These are phyloP conservation scores for Lithophane leautieri DNA, from an alignment of 2,888 invertebrate genomes.

Conservation along the genomic window DNA sequence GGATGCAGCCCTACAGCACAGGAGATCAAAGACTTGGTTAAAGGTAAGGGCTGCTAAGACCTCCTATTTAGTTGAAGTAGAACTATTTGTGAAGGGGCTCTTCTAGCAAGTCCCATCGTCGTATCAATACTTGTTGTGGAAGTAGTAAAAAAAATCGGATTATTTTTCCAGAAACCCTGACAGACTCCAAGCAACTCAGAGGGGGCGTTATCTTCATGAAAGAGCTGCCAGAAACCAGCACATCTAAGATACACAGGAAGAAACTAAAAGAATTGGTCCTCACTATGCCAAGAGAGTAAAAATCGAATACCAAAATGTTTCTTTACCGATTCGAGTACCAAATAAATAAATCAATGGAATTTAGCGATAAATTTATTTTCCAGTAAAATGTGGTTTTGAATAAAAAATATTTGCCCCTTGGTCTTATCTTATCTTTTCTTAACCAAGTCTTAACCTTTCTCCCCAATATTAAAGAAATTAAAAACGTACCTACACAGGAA, in stretches of 20 bases:
- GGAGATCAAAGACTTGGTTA: constrained; percentile 78
- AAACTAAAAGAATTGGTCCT: constrained; percentile 61
- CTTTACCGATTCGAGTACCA: too few species aligned
- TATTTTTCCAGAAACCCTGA: constrained; percentile 57
- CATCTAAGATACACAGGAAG: constrained; percentile 69
- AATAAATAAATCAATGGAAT: too few species aligned
- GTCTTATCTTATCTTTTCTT: too few species aligned
- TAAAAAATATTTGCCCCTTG: too few species aligned
- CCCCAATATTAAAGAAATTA: too few species aligned
- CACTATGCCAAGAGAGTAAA: constrained; percentile 34
- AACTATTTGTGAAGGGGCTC: not conserved
- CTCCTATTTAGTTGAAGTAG: not conserved
- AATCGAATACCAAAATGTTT: not conserved
- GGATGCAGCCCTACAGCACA: constrained; percentile 69
- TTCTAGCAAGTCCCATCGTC: too few species aligned
- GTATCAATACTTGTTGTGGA: too few species aligned
- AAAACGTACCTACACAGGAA: too few species aligned
- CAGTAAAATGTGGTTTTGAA: too few species aligned
- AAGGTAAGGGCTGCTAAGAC: constrained; percentile 64
- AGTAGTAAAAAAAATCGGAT: not conserved
- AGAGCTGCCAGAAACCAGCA: constrained; percentile 68
- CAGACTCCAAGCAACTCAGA: constrained; percentile 66
- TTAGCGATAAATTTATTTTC: too few species aligned
- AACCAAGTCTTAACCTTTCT: too few species aligned
- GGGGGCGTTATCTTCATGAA: constrained; percentile 66